Evolutionary conservation across 37 sponge, comb jelly and placozoan genomes (phyloP).

Genomic region (Tethya wilhelma): DNA sequence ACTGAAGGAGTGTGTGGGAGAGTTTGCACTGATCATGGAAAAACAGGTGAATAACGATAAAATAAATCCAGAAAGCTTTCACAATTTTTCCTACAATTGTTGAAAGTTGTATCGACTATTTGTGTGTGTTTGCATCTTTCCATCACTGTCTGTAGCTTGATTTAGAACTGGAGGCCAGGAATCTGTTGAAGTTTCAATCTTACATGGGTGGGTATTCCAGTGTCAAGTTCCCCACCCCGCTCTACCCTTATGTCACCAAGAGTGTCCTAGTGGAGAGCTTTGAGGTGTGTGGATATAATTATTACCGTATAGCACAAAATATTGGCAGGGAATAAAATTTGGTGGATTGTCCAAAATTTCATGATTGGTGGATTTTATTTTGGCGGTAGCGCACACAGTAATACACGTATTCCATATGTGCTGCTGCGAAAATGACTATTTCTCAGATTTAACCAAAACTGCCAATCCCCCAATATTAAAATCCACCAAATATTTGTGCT

Average conservation of each 20-base stretch:
- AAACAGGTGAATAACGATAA: conserved; percentile 43
- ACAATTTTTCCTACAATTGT: neutral
- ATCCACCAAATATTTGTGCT: too few species aligned
- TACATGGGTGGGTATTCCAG: conserved; percentile 13
- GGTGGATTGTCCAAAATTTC: too few species aligned
- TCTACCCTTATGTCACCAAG: conserved; percentile 61
- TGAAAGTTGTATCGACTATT: too few species aligned
- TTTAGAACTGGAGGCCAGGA: conserved; percentile 55
- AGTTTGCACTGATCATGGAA: conserved; percentile 53
- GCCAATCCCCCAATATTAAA: too few species aligned
- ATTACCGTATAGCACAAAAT: too few species aligned
- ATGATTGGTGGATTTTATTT: too few species aligned
- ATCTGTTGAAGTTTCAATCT: conserved; percentile 50
- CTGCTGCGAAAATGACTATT: neutral
- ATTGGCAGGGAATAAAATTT: too few species aligned
- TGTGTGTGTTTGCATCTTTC: conserved; percentile 40
- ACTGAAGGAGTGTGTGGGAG: conserved; percentile 62
- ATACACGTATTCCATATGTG: neutral
- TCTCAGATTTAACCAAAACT: too few species aligned
- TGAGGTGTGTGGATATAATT: conserved; percentile 44
- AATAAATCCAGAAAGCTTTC: too few species aligned
- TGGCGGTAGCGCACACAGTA: neutral
- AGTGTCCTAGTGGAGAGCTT: conserved; percentile 73
- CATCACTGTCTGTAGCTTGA: conserved; percentile 48
- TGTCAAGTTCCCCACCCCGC: conserved; percentile 67